phyloP scores from a whole-genome alignment of 2,888 invertebrate species.

The Nephrotoma appendiculata region DNA sequence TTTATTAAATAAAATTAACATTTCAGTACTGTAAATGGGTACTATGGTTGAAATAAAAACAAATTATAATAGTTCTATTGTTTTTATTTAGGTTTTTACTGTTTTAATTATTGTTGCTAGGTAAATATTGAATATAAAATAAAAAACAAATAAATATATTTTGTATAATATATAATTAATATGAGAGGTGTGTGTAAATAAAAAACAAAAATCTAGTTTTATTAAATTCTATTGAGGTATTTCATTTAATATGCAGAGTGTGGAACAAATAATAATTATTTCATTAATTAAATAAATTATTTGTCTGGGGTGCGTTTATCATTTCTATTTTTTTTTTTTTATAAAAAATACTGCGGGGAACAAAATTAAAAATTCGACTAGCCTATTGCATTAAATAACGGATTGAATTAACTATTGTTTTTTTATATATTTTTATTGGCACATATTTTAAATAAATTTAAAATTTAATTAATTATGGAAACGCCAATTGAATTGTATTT shows the following conservation, averaged over 20 bases:
- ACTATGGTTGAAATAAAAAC: neutral
- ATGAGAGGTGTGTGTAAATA: neutral
- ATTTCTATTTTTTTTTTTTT: neutral
- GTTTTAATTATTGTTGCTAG: neutral
- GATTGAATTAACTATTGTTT: neutral
- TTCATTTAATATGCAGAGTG: neutral
- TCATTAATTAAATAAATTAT: neutral
- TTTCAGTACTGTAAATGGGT: slow-evolving; percentile 7
- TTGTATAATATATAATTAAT: neutral
- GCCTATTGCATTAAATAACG: neutral
- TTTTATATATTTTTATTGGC: neutral
- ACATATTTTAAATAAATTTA: neutral
- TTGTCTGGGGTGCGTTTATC: neutral
- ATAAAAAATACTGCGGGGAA: neutral
- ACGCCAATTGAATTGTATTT: neutral
- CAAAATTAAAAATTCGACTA: neutral
- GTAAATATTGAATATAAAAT: neutral
- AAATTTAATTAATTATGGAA: neutral
- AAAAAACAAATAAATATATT: neutral
- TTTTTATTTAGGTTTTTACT: neutral
- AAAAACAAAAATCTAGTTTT: neutral
- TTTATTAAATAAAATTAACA: neutral
- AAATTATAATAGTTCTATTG: neutral
- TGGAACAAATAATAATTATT: neutral
- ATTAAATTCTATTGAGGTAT: neutral